phyloP scores from a whole-genome alignment of 2,888 invertebrate genomes.

The Urechis unicinctus region DNA sequence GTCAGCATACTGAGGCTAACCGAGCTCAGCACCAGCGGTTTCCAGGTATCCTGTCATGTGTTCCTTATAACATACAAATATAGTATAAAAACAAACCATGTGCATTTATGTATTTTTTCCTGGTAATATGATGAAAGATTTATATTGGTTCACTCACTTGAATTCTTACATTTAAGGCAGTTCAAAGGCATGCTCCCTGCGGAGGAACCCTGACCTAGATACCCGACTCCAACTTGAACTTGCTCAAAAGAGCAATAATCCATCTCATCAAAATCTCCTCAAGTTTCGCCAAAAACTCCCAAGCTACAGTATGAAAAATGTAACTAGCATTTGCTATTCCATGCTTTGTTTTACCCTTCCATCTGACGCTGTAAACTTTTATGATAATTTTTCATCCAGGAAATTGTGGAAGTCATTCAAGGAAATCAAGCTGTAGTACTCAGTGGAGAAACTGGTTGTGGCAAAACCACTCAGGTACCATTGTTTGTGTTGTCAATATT shows the following conservation, averaged over 20 bases:
- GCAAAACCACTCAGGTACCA: conserved; percentile 74
- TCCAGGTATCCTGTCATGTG: conserved; percentile 6
- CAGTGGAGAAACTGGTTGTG: conserved; percentile 65
- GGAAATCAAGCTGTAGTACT: conserved; percentile 44
- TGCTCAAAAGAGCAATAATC: neutral
- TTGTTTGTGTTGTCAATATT: neutral
- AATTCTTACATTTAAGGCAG: too few species aligned
- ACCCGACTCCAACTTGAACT: neutral
- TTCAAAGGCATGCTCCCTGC: too few species aligned
- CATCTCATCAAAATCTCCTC: neutral
- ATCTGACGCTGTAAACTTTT: neutral
- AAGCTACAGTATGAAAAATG: neutral
- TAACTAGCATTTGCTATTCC: neutral
- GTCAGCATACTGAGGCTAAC: conserved; percentile 7
- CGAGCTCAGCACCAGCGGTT: conserved; percentile 7
- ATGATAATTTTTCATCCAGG: conserved; percentile 21
- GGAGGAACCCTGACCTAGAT: too few species aligned
- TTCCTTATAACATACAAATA: too few species aligned
- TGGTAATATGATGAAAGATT: too few species aligned
- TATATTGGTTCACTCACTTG: too few species aligned
- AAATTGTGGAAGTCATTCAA: conserved; percentile 28
- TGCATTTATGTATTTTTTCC: neutral
- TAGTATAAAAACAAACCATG: neutral
- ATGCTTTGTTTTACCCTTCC: neutral
- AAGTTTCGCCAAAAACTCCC: neutral